A percentile compares a stretch with the other conserved stretches of the same genome.
phyloP scores from a whole-genome alignment of 37 sponge, comb jelly and placozoan species.

The Ianthella basta region DNA sequence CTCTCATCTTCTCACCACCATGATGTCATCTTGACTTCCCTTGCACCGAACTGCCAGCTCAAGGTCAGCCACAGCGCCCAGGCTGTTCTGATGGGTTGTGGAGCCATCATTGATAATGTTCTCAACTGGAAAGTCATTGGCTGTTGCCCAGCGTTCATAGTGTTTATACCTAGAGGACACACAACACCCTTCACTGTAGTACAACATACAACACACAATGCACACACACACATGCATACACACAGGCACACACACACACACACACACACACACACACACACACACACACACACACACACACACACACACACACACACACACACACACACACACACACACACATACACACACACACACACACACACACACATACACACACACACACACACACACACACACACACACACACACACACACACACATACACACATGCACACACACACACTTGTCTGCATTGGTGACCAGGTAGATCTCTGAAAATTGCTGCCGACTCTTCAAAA shows the following conservation, averaged over 20 bases:
- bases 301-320: too few species aligned
- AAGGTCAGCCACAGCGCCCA: conserved; percentile 80
- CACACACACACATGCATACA: neutral
- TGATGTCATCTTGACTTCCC: conserved; percentile 72
- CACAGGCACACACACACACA: too few species aligned
- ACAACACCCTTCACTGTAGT: too few species aligned
- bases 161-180: conserved; percentile 87
- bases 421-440: neutral
- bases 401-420: too few species aligned
- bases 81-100: conserved; percentile 74
- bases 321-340: too few species aligned
- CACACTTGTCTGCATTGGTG: conserved; percentile 90
- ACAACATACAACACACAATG: too few species aligned
- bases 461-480: conserved; percentile 83
- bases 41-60: conserved; percentile 65
- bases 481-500: conserved; percentile 74
- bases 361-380: too few species aligned
- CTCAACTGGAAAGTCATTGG: conserved; percentile 77
- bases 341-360: too few species aligned
- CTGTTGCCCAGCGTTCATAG: conserved; percentile 88
- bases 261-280: too few species aligned
- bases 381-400: too few species aligned
- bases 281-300: too few species aligned
- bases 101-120: conserved; percentile 92
- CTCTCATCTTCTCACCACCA: conserved; percentile 71